Percentiles rank a stretch among this genome's conserved stretches.
Conservation (phyloP, 2,113 vertebrate species). For the Telmatochromis sp. region DNA sequence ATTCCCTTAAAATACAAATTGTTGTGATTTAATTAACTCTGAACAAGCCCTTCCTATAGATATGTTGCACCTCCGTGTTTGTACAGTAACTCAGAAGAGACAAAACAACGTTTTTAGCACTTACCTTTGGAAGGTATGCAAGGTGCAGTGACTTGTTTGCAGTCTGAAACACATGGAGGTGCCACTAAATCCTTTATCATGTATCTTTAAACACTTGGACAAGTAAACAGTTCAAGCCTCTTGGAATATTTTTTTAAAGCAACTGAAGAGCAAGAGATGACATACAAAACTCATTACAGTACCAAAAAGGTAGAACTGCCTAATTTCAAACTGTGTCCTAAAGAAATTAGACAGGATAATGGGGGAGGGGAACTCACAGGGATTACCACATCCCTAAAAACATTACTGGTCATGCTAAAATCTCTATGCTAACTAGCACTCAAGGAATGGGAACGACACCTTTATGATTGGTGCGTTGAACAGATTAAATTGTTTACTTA, state of each 20-base stretch:
- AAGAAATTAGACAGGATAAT: not conserved
- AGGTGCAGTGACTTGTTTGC: not conserved
- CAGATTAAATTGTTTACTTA: not conserved
- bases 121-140: not conserved
- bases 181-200: not conserved
- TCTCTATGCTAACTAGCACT: not conserved
- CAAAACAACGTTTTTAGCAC: not conserved
- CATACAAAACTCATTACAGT: not conserved
- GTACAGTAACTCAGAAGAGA: not conserved
- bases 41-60: not conserved
- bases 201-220: not conserved
- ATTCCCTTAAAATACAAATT: not conserved
- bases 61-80: not conserved
- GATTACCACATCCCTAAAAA: not conserved
- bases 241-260: not conserved
- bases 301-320: not conserved
- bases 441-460: not conserved
- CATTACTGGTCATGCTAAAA: not conserved
- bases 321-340: not conserved
- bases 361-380: not conserved
- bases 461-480: not conserved
- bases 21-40: not conserved
- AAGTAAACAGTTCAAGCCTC: not conserved
- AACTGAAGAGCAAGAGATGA: not conserved
- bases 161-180: not conserved